Conservation (phyloP, 2,797 vertebrate species). For the Poecilia picta region DNA sequence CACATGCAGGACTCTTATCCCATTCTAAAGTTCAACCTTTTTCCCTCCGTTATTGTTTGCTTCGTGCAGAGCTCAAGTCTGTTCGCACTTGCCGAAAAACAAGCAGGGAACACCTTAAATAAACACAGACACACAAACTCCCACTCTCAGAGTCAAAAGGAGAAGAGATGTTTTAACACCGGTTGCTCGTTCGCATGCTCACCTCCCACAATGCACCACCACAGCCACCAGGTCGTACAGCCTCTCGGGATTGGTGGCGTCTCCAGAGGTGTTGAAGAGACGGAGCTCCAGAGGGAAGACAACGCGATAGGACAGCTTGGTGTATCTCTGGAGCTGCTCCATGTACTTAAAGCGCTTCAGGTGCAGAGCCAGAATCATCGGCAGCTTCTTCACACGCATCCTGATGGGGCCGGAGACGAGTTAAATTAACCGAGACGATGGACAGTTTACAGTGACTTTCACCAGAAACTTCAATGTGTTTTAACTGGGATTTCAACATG, state of each 20-base stretch:
- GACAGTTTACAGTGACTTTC: background rate
- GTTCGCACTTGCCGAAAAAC: slow-evolving; percentile 12
- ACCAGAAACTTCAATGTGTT: background rate
- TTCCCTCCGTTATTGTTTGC: slow-evolving; percentile 6
- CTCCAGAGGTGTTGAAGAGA: slow-evolving; percentile 96
- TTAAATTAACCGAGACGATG: background rate
- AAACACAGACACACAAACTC: slow-evolving; percentile 38
- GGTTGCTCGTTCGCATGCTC: slow-evolving; percentile 31
- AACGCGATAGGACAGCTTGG: slow-evolving; percentile 95
- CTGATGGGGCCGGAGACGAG: slow-evolving; percentile 34
- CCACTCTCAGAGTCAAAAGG: slow-evolving; percentile 18
- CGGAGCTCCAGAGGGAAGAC: slow-evolving; percentile 96
- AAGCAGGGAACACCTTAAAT: slow-evolving; percentile 29
- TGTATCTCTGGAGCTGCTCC: slow-evolving; percentile 97
- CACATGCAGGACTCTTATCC: background rate
- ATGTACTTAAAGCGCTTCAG: slow-evolving; percentile 98
- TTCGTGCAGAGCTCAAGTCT: background rate
- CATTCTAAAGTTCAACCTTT: slow-evolving; percentile 21
- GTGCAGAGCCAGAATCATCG: slow-evolving; percentile 97
- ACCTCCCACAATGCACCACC: slow-evolving; percentile 98
- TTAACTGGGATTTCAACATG: background rate
- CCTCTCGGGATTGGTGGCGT: slow-evolving; percentile 88
- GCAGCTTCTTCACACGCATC: slow-evolving; percentile 93
- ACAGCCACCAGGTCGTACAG: slow-evolving; percentile 95
- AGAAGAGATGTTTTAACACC: slow-evolving; percentile 8